A percentile compares a stretch with the other conserved stretches of the same genome.
Conservation (phyloP, 2,888 invertebrate genomes). For the Erebia aethiops region DNA sequence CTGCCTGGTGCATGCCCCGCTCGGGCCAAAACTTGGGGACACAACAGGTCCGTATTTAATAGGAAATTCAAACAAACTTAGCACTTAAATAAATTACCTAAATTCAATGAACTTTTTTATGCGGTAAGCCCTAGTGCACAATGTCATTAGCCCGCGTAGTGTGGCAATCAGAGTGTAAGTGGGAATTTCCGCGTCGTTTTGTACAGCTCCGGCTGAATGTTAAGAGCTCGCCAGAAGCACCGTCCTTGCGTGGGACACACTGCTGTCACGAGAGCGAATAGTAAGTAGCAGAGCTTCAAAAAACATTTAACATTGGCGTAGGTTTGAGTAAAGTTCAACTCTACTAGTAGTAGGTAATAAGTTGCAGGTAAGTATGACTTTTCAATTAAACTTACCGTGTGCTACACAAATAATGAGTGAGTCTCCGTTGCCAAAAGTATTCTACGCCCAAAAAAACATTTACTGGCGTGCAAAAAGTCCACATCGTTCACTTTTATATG, state of each 20-base stretch:
- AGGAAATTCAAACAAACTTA: neutral
- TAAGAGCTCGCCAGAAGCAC: constrained; percentile 69
- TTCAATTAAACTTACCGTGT: neutral
- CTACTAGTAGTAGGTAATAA: too few species aligned
- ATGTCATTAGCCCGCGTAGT: constrained; percentile 79
- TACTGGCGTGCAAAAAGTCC: too few species aligned
- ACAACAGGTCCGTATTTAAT: neutral
- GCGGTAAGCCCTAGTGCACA: constrained; percentile 49
- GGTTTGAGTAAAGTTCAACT: neutral
- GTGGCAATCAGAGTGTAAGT: constrained; percentile 81
- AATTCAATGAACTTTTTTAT: constrained; percentile 3
- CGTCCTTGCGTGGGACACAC: constrained; percentile 55
- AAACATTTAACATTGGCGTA: neutral
- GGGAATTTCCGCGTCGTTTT: constrained; percentile 81
- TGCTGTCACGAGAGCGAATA: constrained; percentile 31
- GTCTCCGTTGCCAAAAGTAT: too few species aligned
- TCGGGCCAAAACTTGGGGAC: too few species aligned
- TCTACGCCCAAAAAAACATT: too few species aligned
- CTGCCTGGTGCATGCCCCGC: too few species aligned
- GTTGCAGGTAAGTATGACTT: too few species aligned
- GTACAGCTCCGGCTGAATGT: constrained; percentile 76
- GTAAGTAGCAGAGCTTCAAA: neutral
- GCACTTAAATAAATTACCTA: neutral
- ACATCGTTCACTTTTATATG: too few species aligned
- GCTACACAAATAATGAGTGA: too few species aligned